Evolutionary conservation across 2,888 invertebrate species (phyloP).

Genomic region (Conomelus anceps): DNA sequence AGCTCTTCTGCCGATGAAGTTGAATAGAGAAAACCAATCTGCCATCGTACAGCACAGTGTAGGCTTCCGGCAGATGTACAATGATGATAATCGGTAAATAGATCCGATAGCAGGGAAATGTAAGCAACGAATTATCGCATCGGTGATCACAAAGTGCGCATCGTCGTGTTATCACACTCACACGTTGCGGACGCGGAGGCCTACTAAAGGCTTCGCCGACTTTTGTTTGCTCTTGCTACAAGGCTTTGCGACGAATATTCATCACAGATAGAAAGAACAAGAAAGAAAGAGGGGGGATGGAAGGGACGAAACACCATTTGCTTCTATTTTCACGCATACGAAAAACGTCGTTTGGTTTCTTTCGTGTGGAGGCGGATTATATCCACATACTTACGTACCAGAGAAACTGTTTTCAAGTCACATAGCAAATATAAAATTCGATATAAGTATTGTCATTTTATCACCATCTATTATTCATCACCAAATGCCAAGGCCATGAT

Average conservation of each 20-base stretch:
- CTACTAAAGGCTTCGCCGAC: background rate
- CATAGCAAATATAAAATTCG: background rate
- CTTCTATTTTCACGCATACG: background rate
- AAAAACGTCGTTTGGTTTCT: background rate
- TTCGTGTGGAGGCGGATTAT: background rate
- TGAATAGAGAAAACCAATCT: background rate
- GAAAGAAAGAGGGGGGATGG: too few relatives aligned
- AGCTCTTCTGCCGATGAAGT: background rate
- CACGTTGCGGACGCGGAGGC: background rate
- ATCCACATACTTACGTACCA: background rate
- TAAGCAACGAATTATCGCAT: background rate
- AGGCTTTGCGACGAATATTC: background rate
- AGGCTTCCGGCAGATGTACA: too few relatives aligned
- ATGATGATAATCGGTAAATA: background rate
- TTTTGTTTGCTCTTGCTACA: background rate
- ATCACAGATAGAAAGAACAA: background rate
- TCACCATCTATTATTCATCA: background rate
- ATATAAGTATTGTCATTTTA: background rate
- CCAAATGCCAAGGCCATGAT: background rate
- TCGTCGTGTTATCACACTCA: background rate
- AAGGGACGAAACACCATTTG: too few relatives aligned
- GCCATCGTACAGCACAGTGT: background rate
- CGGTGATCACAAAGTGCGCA: background rate
- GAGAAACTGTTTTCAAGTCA: background rate
- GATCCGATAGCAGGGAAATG: background rate